Percentiles rank a stretch among this genome's conserved stretches.
Conservation (phyloP, 2,888 invertebrate species). For the Salpingus planirostris region DNA sequence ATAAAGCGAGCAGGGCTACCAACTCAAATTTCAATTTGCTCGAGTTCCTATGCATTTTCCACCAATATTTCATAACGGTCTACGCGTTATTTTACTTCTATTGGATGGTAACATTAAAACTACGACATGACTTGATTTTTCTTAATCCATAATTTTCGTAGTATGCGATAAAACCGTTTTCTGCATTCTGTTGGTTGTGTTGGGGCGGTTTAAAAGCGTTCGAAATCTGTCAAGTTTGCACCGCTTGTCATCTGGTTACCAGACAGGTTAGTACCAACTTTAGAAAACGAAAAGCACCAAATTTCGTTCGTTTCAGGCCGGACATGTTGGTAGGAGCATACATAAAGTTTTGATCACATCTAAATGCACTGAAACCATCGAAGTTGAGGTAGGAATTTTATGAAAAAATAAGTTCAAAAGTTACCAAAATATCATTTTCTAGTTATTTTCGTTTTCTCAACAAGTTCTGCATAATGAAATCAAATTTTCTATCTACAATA, state of each 20-base stretch:
- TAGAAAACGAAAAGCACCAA: too few relatives aligned
- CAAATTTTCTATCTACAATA: constrained; percentile 14
- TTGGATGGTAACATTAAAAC: constrained; percentile 8
- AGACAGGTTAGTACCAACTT: constrained; percentile 6
- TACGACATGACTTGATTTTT: too few relatives aligned
- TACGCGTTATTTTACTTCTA: constrained; percentile 9
- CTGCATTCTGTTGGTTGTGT: constrained; percentile 11
- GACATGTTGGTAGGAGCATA: constrained; percentile 9
- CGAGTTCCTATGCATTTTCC: constrained; percentile 2
- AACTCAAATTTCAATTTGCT: constrained; percentile 8
- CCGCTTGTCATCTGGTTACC: constrained; percentile 13
- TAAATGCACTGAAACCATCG: constrained; percentile 3
- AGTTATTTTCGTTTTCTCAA: constrained; percentile 16
- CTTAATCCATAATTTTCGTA: background rate
- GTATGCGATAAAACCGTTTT: constrained; percentile 8
- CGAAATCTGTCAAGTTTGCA: constrained; percentile 12
- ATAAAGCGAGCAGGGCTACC: constrained; percentile 3
- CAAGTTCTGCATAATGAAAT: constrained; percentile 15
- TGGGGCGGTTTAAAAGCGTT: constrained; percentile 14
- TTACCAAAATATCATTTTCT: constrained; percentile 4
- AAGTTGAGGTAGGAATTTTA: constrained; percentile 11
- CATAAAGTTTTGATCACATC: constrained; percentile 14
- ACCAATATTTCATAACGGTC: constrained; percentile 6
- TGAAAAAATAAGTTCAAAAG: background rate
- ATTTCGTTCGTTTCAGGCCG: constrained; percentile 6